These are phyloP conservation scores for Eumerus sabulonum DNA, from an alignment of 2,888 invertebrate genomes.

Conservation along the genomic window DNA sequence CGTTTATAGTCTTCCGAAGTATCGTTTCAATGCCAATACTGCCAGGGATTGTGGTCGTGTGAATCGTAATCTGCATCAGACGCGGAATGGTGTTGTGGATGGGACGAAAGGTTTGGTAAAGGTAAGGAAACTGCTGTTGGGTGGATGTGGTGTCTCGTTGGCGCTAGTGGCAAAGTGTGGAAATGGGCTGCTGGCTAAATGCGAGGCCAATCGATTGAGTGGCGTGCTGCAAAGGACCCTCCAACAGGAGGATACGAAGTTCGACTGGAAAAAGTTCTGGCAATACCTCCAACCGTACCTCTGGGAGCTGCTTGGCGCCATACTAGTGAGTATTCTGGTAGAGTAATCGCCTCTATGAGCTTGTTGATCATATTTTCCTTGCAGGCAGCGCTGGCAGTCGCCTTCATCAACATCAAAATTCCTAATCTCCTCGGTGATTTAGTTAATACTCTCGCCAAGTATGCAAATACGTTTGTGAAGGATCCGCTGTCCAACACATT, in stretches of 20 bases:
- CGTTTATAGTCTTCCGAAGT: constrained; percentile 54
- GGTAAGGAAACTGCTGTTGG: constrained; percentile 71
- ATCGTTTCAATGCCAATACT: constrained; percentile 61
- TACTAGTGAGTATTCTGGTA: constrained; percentile 82
- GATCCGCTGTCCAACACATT: constrained; percentile 76
- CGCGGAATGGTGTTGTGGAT: constrained; percentile 20
- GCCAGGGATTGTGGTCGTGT: constrained; percentile 56
- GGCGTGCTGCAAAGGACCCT: constrained; percentile 74
- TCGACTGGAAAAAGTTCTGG: constrained; percentile 89
- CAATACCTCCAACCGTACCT: constrained; percentile 87
- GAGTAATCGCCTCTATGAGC: neutral
- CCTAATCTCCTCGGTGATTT: constrained; percentile 90
- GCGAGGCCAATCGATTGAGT: constrained; percentile 75
- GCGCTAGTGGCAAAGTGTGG: constrained; percentile 72
- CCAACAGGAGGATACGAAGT: constrained; percentile 81
- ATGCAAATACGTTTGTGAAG: constrained; percentile 79
- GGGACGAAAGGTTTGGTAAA: constrained; percentile 37
- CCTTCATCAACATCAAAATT: constrained; percentile 92
- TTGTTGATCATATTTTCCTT: constrained; percentile 69
- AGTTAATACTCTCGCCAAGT: constrained; percentile 87
- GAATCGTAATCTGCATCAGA: constrained; percentile 41
- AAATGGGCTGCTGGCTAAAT: constrained; percentile 70
- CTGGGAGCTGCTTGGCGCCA: constrained; percentile 87
- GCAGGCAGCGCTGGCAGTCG: constrained; percentile 92
- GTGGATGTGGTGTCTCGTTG: constrained; percentile 73